A percentile compares a stretch with the other conserved stretches of the same genome.
Evolutionary conservation across 2,888 invertebrate species (phyloP).

Genomic region (Acleris literana): DNA sequence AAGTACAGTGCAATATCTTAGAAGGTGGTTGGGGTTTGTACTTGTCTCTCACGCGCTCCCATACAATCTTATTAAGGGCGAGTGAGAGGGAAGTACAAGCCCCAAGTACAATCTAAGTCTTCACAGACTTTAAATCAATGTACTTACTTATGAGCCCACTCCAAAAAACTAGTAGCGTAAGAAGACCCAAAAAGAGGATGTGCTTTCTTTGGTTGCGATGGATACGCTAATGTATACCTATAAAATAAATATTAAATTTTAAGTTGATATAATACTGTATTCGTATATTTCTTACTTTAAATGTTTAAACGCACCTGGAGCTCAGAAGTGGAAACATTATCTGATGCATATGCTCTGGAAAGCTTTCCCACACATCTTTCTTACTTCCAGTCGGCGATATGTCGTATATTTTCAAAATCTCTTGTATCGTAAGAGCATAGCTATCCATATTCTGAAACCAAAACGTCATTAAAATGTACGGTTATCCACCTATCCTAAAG

Average conservation of each 20-base stretch:
- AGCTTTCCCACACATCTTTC: slow-evolving; percentile 86
- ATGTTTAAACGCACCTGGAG: slow-evolving; percentile 81
- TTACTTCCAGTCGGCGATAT: slow-evolving; percentile 87
- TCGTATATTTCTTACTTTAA: background rate
- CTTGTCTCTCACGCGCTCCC: too few relatives aligned
- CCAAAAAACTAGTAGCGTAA: slow-evolving; percentile 86
- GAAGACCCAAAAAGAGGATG: slow-evolving; percentile 87
- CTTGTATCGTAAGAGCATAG: slow-evolving; percentile 91
- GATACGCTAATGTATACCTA: slow-evolving; percentile 77
- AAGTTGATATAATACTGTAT: too few relatives aligned
- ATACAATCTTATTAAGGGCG: too few relatives aligned
- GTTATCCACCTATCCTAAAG: slow-evolving; percentile 1
- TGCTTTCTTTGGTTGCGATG: slow-evolving; percentile 71
- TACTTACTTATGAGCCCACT: slow-evolving; percentile 88
- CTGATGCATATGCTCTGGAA: slow-evolving; percentile 88
- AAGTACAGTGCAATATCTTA: background rate
- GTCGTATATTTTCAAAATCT: slow-evolving; percentile 88
- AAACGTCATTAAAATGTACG: background rate
- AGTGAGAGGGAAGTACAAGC: too few relatives aligned
- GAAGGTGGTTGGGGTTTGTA: too few relatives aligned
- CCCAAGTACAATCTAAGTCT: too few relatives aligned
- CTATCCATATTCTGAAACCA: slow-evolving; percentile 87
- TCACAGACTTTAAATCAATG: background rate
- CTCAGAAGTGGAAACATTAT: slow-evolving; percentile 89
- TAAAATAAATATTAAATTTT: slow-evolving; percentile 37